Conservation (phyloP, 2,888 invertebrate species). For the Caenorhabditis afra region DNA sequence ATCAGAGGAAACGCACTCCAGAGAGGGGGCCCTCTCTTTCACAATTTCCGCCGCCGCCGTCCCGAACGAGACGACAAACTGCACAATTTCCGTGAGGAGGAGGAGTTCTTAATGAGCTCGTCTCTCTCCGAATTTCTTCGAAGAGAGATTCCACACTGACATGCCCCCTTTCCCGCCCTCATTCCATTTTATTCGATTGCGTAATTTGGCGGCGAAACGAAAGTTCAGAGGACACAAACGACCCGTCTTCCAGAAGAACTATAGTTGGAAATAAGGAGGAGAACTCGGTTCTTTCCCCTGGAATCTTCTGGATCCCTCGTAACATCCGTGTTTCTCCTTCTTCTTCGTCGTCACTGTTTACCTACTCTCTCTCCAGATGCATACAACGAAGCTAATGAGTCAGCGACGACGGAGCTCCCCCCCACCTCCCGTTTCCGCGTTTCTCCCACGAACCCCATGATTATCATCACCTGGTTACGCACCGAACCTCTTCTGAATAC, state of each 20-base stretch:
- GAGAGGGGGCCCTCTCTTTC: slow-evolving; percentile 29
- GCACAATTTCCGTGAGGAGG: slow-evolving; percentile 42
- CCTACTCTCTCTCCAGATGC: slow-evolving; percentile 17
- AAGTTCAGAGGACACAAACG: background rate
- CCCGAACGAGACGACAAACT: slow-evolving; percentile 36
- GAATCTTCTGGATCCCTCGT: too few species aligned
- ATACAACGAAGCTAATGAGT: slow-evolving; percentile 41
- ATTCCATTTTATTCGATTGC: slow-evolving; percentile 42
- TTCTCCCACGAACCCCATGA: slow-evolving; percentile 34
- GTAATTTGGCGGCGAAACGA: slow-evolving; percentile 17
- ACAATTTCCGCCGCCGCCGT: slow-evolving; percentile 45
- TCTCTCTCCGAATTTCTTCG: slow-evolving; percentile 38
- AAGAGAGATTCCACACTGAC: slow-evolving; percentile 38
- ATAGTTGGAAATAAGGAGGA: too few species aligned
- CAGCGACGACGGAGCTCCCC: background rate
- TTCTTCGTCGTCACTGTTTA: slow-evolving; percentile 1
- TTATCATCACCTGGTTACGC: slow-evolving; percentile 9
- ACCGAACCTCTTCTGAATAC: background rate
- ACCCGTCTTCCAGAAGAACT: too few species aligned
- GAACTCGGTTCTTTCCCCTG: too few species aligned
- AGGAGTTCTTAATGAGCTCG: slow-evolving; percentile 52
- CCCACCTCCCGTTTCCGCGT: too few species aligned
- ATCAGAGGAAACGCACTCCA: too few species aligned
- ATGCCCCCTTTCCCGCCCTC: slow-evolving; percentile 25
- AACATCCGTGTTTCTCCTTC: too few species aligned